Conservation (phyloP, 2,113 vertebrate species). For the Noctilio leporinus region DNA sequence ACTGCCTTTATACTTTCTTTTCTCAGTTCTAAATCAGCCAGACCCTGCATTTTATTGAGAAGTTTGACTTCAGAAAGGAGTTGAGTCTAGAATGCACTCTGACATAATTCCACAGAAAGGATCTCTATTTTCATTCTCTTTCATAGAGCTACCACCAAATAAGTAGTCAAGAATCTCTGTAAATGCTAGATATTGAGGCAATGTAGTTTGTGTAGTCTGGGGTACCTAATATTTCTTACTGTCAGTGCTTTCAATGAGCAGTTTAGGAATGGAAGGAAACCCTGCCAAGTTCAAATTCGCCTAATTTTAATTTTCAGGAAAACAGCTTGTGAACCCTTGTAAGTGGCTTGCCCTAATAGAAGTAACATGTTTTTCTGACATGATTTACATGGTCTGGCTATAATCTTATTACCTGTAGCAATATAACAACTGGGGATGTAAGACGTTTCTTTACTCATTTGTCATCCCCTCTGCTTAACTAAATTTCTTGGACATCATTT, state of each 20-base stretch:
- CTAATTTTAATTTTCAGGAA: constrained; percentile 9
- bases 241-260: background rate
- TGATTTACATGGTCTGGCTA: background rate
- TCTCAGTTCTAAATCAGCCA: background rate
- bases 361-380: background rate
- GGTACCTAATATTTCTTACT: background rate
- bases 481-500: background rate
- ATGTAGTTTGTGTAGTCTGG: background rate
- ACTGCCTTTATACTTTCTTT: background rate
- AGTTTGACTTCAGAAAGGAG: background rate
- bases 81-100: background rate
- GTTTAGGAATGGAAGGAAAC: background rate
- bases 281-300: background rate
- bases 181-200: background rate
- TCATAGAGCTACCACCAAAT: background rate
- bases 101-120: background rate
- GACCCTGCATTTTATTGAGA: background rate
- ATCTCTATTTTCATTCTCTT: background rate
- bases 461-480: background rate
- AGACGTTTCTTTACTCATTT: background rate
- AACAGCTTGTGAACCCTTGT: background rate
- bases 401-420: background rate
- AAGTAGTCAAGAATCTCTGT: background rate
- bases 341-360: background rate
- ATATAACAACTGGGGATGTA: background rate